Base-by-base conservation (phyloP, 2,888 invertebrate genomes). In the Drosophila putrida region DNA sequence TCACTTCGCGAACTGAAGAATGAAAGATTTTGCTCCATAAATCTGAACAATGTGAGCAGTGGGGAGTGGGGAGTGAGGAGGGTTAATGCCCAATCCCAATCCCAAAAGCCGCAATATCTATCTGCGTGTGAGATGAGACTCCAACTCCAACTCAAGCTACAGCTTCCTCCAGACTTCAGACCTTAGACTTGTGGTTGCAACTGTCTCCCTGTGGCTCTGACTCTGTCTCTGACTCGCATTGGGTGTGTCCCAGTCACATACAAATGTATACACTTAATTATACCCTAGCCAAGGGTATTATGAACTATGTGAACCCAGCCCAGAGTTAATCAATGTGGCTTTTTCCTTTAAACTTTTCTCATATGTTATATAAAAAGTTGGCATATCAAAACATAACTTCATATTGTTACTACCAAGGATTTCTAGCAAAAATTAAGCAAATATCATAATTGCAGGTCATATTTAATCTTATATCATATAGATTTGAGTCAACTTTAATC, bases 1-100 rank as follows among this genome's bases (percentile, higher is more conserved):
- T n/a, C n/a, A n/a, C n/a, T n/a, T 20, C 2, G 39, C 25, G 15
- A 54, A 38, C 47, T 31, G 41, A 41, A 46, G 46, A 54, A 47
- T 61, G 60, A 63, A 47, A 41, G 62, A 59, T 57, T 87, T 87
- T 89, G 88, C 85, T 87, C 88, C 88, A 84, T 84, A 84, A 84
- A 84, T 84, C 89, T 89, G 74, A 70, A 70, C 73, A 73, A 66
- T 58, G 67, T 50, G 65, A 74, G 88, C 75, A 13, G 51, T n/a
- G n/a, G n/a, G n/a, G n/a, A n/a, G n/a, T n/a, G n/a, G n/a, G n/a
- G n/a, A n/a, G n/a, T n/a, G 65, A 74, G 88, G 79, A 13, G 51
- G n/a, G 85, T 78, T 84, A 87, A 77, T 71, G 72, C 75, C 84
- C 86, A 81, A 62, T 38, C 51, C n/a, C n/a, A n/a, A n/a, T n/a